phyloP scores from a whole-genome alignment of 2,113 vertebrate species.

The Stictonetta naevosa region DNA sequence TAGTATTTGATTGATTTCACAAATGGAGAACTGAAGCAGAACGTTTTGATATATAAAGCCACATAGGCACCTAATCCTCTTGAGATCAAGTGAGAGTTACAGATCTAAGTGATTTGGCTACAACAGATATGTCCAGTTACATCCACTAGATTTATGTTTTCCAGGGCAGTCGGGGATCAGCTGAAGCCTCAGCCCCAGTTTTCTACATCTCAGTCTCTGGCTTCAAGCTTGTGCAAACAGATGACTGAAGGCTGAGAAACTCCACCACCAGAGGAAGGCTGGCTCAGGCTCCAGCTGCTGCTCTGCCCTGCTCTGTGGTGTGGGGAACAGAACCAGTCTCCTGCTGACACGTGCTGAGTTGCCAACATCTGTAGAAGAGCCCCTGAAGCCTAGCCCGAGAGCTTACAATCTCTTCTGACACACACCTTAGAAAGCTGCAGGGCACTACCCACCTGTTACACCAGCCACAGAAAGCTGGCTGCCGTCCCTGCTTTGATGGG shows the following conservation, averaged over 20 bases:
- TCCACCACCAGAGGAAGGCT: not conserved
- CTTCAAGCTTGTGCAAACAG: not conserved
- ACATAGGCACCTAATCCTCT: not conserved
- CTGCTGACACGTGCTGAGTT: fast-evolving
- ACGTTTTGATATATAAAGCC: not conserved
- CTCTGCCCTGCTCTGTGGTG: not conserved
- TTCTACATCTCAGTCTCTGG: not conserved
- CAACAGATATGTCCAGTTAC: not conserved
- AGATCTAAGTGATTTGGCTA: not conserved
- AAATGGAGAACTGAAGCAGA: not conserved
- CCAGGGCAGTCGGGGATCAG: not conserved
- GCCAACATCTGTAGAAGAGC: not conserved
- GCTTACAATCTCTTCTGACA: not conserved
- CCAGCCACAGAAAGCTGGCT: not conserved
- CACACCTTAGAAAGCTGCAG: not conserved
- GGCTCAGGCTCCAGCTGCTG: not conserved
- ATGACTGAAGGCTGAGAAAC: not conserved
- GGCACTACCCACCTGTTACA: not conserved
- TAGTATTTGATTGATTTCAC: not conserved
- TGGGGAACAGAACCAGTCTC: not conserved
- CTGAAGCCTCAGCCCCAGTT: not conserved
- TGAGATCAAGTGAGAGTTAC: not conserved
- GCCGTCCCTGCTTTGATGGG: not conserved
- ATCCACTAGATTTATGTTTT: not conserved
- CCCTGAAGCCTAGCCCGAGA: not conserved